Evolutionary conservation across 2,797 vertebrate genomes (phyloP), one percentile per base, ranked within the genome.

Genomic region (Hirundo rustica): DNA sequence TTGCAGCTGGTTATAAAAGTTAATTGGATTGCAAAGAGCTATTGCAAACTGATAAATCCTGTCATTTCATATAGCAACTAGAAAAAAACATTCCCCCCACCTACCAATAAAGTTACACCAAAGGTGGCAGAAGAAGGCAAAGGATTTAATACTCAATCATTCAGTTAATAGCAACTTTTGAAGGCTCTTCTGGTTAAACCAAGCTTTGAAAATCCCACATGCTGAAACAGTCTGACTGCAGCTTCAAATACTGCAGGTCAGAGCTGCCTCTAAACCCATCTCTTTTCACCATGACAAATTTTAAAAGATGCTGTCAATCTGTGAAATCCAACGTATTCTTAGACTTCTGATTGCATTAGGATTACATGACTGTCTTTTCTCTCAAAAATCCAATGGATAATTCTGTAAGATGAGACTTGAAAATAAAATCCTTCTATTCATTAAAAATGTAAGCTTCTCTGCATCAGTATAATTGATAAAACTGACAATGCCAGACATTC

Each of bases 341-440:
- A 91, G 90, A 82, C 88, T 95, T 97, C 95, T 71, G 60, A 90
- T 64, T 94, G 93, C 86, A 90, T 95, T 94, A 96, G 71, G 40
- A 85, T 78, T 95, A 62, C 32, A 51, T 6, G 47, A 73, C 58
- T 91, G 76, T 20, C 82, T 89, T 78, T 80, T 79, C 58, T 61
- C 65, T 87, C 68, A 78, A 79, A 93, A 92, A 91, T 72, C 78
- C 50, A 77, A 38, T 2, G 16, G 67, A 72, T 76, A 54, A 70
- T 86, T 95, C 58, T 65, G 0, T 38, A 83, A 92, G 62, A 80
- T 0, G 1, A 64, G 54, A 64, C 44, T 85, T 64, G 70, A 89
- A 95, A 94, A 85, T 73, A 75, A 91, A 93, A 94, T 66, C 54
- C 66, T 78, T 26, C 32, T 10, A 62, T 50, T 92, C 9, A 11